Conservation (phyloP, 2,113 vertebrate genomes). For the Dicaeum eximium region DNA sequence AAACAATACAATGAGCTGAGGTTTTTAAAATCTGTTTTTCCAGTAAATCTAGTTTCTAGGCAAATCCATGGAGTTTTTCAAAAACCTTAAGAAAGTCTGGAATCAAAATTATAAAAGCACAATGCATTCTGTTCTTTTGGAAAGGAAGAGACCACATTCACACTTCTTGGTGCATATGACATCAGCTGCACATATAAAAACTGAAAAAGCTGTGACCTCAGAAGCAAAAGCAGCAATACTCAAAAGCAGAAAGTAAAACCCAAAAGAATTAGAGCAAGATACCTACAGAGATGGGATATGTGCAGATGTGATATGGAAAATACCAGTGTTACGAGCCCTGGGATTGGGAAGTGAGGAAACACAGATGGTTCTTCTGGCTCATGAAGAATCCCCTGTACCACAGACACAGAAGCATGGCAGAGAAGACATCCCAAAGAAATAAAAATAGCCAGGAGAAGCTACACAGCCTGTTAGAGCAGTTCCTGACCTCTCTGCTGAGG, state of each 20-base stretch:
- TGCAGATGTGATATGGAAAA: slow-evolving; percentile 10
- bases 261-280: not conserved
- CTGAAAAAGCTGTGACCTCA: not conserved
- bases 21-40: not conserved
- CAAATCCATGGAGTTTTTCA: not conserved
- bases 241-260: slow-evolving; percentile 9
- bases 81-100: not conserved
- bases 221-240: slow-evolving; percentile 40
- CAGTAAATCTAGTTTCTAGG: not conserved
- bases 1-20: not conserved
- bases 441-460: slow-evolving; percentile 48
- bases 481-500: slow-evolving; percentile 65
- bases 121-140: not conserved
- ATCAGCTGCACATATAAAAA: not conserved
- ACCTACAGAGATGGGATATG: slow-evolving; percentile 23
- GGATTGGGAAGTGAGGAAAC: not conserved
- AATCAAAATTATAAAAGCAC: not conserved
- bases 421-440: slow-evolving; percentile 24
- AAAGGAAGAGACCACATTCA: not conserved
- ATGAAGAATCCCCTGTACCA: slow-evolving; percentile 21
- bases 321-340: not conserved
- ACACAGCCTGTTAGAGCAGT: slow-evolving; percentile 54
- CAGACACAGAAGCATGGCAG: slow-evolving; percentile 6
- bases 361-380: slow-evolving; percentile 19
- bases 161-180: not conserved